Evolutionary conservation across 2,113 vertebrate species (phyloP).

Genomic region (Platichthys flesus): DNA sequence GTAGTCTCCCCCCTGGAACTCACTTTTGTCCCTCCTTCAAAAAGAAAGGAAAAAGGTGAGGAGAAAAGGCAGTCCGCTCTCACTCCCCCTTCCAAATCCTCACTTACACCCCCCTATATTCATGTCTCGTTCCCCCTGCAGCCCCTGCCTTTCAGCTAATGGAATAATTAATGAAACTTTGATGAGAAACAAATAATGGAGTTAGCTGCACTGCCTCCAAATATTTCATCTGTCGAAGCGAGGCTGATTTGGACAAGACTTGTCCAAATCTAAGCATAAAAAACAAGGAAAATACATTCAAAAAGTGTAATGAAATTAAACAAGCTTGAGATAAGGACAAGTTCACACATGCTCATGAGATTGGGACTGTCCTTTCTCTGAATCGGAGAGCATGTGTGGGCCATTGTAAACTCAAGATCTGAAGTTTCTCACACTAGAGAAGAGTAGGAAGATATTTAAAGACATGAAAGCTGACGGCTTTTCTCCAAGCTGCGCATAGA

Average conservation of each 20-base stretch:
- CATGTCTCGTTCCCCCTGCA: slow-evolving; percentile 28
- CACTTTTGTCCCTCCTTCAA: slow-evolving; percentile 39
- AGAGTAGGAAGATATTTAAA: slow-evolving; percentile 28
- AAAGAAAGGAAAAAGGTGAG: not conserved
- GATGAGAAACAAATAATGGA: slow-evolving; percentile 79
- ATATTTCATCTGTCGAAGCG: slow-evolving; percentile 61
- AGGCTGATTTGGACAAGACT: slow-evolving; percentile 45
- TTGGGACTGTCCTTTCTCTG: slow-evolving; percentile 38
- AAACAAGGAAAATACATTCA: slow-evolving; percentile 54
- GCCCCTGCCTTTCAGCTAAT: slow-evolving; percentile 56
- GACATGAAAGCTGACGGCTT: slow-evolving; percentile 5
- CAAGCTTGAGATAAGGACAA: slow-evolving; percentile 49
- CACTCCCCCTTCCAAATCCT: slow-evolving; percentile 17
- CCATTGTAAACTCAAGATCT: slow-evolving; percentile 52
- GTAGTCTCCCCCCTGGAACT: slow-evolving; percentile 34
- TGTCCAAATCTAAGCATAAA: slow-evolving; percentile 57
- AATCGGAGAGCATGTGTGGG: slow-evolving; percentile 22
- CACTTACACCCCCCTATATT: not conserved
- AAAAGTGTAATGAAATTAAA: slow-evolving; percentile 68
- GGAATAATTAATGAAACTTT: slow-evolving; percentile 79
- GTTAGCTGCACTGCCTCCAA: slow-evolving; percentile 65
- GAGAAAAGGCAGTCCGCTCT: slow-evolving; percentile 16
- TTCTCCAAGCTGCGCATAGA: not conserved
- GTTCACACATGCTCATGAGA: slow-evolving; percentile 46
- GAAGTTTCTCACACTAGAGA: slow-evolving; percentile 40